Evolutionary conservation across 2,888 invertebrate species (phyloP), one percentile per base, ranked within the genome.

Genomic region (Polymixis flavicincta): DNA sequence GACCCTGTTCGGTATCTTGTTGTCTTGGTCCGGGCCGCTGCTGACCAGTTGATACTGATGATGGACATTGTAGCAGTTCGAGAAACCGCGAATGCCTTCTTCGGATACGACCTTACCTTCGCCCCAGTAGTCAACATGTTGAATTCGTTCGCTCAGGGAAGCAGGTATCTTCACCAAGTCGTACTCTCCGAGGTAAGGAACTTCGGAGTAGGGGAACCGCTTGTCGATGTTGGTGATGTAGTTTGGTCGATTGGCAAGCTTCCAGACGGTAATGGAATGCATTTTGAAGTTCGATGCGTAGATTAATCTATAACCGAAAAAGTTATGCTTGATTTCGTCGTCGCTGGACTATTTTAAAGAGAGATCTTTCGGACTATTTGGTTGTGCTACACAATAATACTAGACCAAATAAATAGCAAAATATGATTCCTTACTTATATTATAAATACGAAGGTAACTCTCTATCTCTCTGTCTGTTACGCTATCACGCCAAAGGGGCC

Each of bases 91-190:
- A n/a, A 61, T 64, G 1, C 86, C 88, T 0, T 64, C 74, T 6
- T 65, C 50, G 2, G 81, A 55, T 6, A 68, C 68, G 2, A 91
- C 82, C 71, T 84, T 87, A 1, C 92, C 92, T 74, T 92, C 92
- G 17, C 92, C 92, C 92, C 92, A 92, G 71, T 92, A 92, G 74
- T 92, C 91, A 4, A 92, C 88, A 54, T 89, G 89, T 1, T 88
- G 82, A 22, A 91, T 76, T 1, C 87, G 37, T 17, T 78, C n/a
- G 0, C 72, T 59, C 0, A 55, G n/a, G 3, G 76, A 48, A 19
- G 9, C 3, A 17, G 92, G 92, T 67, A 92, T 78, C 80, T 88
- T 89, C 3, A 89, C 81, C 28, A 92, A 73, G 32, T 89, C 77
- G 72, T 90, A 91, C 50, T 90, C 85, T 14, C 91, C 91, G 5